Conservation (phyloP, 1,140 invertebrate genomes). For the Bemisia tabaci region DNA sequence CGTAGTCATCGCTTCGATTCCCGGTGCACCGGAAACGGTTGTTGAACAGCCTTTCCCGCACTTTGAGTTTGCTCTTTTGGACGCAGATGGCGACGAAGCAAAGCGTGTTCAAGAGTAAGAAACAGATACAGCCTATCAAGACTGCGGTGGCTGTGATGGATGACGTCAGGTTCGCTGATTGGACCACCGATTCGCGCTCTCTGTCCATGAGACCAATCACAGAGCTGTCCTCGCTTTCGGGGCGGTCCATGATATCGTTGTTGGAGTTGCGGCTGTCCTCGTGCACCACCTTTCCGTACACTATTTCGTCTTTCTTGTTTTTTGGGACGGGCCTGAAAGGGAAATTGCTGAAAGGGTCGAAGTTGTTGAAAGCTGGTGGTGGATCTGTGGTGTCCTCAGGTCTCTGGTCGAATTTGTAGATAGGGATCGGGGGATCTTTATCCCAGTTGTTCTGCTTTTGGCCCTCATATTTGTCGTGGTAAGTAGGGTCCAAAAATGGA, state of each 20-base stretch:
- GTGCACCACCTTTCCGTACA: neutral
- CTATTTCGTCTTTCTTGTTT: neutral
- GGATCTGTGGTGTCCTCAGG: neutral
- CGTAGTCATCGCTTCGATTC: constrained; percentile 21
- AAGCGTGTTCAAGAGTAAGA: constrained; percentile 68
- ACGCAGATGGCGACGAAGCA: constrained; percentile 63
- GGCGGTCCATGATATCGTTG: neutral
- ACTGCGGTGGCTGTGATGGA: constrained; percentile 40
- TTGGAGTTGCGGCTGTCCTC: neutral
- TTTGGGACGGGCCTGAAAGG: neutral
- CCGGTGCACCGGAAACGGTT: constrained; percentile 32
- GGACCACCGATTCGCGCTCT: neutral
- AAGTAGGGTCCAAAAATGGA: neutral
- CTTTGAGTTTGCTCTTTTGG: constrained; percentile 45
- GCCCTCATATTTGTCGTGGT: neutral
- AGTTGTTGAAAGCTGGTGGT: neutral
- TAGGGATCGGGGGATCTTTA: neutral
- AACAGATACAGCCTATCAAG: constrained; percentile 57
- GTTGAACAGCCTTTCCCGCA: constrained; percentile 30
- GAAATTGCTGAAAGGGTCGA: neutral
- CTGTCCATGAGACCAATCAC: neutral
- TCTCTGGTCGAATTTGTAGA: neutral
- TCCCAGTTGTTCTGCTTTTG: neutral
- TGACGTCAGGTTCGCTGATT: constrained; percentile 13
- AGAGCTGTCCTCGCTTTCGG: neutral